A percentile compares a stretch with the other conserved stretches of the same genome.
Conservation (phyloP, 2,797 vertebrate genomes). For the Halcyon leucocephala region DNA sequence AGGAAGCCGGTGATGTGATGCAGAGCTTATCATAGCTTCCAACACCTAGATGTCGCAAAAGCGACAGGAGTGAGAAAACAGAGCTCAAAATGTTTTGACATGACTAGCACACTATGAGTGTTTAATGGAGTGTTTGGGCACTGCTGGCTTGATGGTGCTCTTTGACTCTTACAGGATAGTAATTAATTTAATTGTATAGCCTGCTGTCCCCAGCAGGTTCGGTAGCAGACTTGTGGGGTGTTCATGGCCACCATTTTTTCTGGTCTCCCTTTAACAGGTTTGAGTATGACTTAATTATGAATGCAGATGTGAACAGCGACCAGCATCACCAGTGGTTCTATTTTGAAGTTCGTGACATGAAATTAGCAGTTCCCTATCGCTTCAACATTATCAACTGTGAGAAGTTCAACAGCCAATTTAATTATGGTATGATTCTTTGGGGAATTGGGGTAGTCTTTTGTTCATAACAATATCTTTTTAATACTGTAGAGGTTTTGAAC, state of each 20-base stretch:
- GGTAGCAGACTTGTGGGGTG: background rate
- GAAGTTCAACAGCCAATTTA: conserved; percentile 95
- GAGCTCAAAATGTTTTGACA: background rate
- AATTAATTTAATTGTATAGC: background rate
- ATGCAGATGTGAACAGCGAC: conserved; percentile 85
- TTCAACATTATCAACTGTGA: conserved; percentile 97
- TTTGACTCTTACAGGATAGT: background rate
- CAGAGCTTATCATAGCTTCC: background rate
- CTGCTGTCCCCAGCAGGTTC: background rate
- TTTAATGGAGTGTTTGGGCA: background rate
- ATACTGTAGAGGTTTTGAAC: background rate
- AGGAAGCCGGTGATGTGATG: background rate
- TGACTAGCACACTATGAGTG: background rate
- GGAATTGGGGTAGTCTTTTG: background rate
- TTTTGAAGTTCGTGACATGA: conserved; percentile 89
- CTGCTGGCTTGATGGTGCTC: background rate
- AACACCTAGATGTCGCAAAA: background rate
- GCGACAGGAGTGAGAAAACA: background rate
- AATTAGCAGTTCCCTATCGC: conserved; percentile 80
- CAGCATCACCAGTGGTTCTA: conserved; percentile 94
- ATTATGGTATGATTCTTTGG: conserved; percentile 85
- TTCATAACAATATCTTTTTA: background rate
- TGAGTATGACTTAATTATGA: conserved; percentile 92
- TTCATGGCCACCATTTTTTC: background rate
- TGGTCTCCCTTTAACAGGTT: conserved; percentile 72